phyloP scores from a whole-genome alignment of 35 echinoderm and acorn worm genomes.

The Apostichopus parvimensis region DNA sequence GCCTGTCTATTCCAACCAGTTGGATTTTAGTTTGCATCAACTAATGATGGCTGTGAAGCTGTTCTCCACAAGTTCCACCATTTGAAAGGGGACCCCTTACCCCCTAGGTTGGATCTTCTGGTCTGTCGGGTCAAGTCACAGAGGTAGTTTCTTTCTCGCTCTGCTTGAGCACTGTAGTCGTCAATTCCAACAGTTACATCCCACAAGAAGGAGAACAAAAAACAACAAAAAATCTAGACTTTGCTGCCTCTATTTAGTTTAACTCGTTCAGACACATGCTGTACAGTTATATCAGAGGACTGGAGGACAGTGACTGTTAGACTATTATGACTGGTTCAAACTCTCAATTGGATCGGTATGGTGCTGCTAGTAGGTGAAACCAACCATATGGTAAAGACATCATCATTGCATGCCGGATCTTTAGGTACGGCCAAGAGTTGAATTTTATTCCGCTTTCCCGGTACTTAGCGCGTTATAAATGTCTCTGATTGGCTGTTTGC shows the following conservation, averaged over 20 bases:
- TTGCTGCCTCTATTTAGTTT: background rate
- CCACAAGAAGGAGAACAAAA: background rate
- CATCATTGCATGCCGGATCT: too few species aligned
- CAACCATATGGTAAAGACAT: too few species aligned
- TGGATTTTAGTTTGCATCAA: background rate
- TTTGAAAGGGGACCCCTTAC: background rate
- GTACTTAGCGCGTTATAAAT: too few species aligned
- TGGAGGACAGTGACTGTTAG: background rate
- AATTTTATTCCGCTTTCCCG: too few species aligned
- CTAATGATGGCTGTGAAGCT: background rate
- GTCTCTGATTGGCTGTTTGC: too few species aligned
- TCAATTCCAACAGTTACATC: conserved; percentile 4
- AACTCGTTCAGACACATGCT: background rate
- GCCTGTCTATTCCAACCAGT: background rate
- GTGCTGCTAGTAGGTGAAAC: too few species aligned
- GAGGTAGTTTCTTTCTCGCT: background rate
- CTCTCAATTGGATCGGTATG: too few species aligned
- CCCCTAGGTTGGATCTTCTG: background rate
- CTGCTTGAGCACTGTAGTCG: background rate
- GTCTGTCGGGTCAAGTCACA: background rate
- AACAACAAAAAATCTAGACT: background rate
- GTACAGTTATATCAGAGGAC: background rate
- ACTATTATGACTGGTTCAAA: too few species aligned
- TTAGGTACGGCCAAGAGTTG: too few species aligned
- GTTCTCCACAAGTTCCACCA: background rate